Base-by-base conservation (phyloP, 2,113 vertebrate species). In the Hyperoodon ampullatus region DNA sequence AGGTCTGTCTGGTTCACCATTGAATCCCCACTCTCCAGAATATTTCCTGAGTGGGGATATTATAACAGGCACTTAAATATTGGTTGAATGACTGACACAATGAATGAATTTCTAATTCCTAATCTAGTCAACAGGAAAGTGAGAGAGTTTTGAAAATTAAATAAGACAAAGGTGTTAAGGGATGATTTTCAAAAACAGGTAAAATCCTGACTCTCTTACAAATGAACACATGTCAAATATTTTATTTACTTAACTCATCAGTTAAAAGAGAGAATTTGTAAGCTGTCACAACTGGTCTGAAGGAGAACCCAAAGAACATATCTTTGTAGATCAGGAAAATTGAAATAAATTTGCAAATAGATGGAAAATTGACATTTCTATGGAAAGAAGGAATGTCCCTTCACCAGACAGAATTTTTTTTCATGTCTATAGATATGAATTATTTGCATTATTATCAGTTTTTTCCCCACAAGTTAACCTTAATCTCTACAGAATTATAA, bases 201-300 rank as follows among this genome's bases (percentile, higher is more conserved):
- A 92, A 94, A 87, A 83, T 90, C 81, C 55, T 58, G 44, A 86
- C 33, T 86, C 50, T 74, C 10, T 82, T n/a, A 88, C 78, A 88
- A 94, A 92, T 70, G 85, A 70, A 90, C 33, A 42, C 5, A 78
- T 61, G 21, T 82, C n/a, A 80, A 81, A 91, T n/a, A 74, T 93
- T 87, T 87, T 89, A 42, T 82, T 71, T 93, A 18, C 50, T 77
- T 33, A 90, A 89, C 16, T 66, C 10, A 50, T 66, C 24, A 58
- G n/a, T 81, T 88, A n/a, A 95, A 77, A 15, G 53, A 53, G 53
- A 90, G 68, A 47, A 55, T 55, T 28, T 87, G 11, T 63, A 94
- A 75, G 8, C 35, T 53, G 18, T 70, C 12, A 55, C 18, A 90
- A 12, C 26, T n/a, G 3, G 4, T 42, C 81, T 71, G 94, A 71